Percentiles rank a stretch among this genome's conserved stretches.
phyloP scores from a whole-genome alignment of 2,113 vertebrate genomes.

The Bos indicus region DNA sequence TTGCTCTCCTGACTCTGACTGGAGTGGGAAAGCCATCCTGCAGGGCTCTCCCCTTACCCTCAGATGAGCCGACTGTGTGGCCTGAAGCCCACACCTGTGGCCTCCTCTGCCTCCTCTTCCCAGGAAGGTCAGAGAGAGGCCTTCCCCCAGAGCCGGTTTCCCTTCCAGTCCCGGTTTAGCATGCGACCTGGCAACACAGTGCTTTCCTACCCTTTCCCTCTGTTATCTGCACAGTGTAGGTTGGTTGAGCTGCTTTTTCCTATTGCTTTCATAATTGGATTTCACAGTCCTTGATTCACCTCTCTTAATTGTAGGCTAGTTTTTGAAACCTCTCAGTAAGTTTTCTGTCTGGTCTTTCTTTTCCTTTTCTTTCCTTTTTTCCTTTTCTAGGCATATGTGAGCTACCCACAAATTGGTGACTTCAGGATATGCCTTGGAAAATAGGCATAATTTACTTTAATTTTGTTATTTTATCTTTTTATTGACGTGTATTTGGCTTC shows the following conservation, averaged over 20 bases:
- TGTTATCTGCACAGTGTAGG: background rate
- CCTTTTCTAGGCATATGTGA: background rate
- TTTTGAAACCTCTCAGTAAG: background rate
- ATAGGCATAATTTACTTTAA: background rate
- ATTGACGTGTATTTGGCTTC: background rate
- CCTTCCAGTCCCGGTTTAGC: background rate
- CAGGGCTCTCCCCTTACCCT: background rate
- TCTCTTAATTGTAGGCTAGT: background rate
- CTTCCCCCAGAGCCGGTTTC: background rate
- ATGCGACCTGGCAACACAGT: background rate
- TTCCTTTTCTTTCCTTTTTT: background rate
- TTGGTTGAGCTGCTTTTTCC: background rate
- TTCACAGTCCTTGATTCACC: background rate
- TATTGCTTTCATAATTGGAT: background rate
- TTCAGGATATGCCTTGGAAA: background rate
- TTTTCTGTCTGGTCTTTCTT: background rate
- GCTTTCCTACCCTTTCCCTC: background rate
- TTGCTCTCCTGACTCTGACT: background rate
- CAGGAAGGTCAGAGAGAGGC: too few species aligned
- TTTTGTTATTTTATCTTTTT: background rate
- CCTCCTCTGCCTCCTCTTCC: background rate
- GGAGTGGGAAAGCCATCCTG: background rate
- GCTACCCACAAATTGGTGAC: background rate
- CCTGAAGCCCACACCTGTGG: rapidly evolving
- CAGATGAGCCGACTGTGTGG: too few species aligned